Evolutionary conservation across 92 coral and sea anemone species (phyloP).

Genomic region (Meandrina meandrites): DNA sequence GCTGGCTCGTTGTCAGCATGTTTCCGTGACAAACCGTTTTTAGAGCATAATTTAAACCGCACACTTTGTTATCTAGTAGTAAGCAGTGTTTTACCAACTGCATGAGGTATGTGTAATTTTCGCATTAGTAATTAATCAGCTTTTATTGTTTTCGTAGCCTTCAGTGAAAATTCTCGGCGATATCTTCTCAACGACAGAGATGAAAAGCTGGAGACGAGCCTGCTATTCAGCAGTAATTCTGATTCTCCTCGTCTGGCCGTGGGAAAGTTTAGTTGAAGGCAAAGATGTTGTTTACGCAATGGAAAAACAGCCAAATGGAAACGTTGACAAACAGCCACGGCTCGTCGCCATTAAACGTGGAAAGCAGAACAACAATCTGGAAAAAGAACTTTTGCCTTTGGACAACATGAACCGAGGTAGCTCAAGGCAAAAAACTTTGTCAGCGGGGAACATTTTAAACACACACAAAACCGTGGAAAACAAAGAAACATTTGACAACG

Average conservation of each 20-base stretch:
- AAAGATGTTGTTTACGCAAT: background rate
- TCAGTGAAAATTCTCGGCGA: background rate
- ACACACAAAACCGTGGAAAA: background rate
- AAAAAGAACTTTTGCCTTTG: background rate
- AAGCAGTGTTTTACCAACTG: background rate
- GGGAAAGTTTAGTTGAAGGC: conserved; percentile 8
- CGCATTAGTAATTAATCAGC: background rate
- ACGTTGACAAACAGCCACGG: background rate
- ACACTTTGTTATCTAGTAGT: background rate
- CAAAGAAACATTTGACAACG: conserved; percentile 7
- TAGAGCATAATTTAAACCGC: too few relatives aligned
- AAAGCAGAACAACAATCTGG: background rate
- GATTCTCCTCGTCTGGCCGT: background rate
- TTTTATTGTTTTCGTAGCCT: background rate
- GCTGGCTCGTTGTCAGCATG: background rate
- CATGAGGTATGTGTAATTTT: background rate
- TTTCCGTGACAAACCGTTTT: background rate
- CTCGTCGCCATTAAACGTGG: background rate
- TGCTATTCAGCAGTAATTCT: background rate
- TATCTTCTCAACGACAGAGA: background rate
- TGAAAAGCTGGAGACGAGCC: conserved; percentile 1
- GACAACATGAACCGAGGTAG: too few relatives aligned
- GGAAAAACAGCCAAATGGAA: background rate
- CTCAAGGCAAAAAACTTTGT: background rate
- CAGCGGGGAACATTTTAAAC: background rate